phyloP scores from a whole-genome alignment of 1,140 invertebrate species.

The Diorhabda elongata region DNA sequence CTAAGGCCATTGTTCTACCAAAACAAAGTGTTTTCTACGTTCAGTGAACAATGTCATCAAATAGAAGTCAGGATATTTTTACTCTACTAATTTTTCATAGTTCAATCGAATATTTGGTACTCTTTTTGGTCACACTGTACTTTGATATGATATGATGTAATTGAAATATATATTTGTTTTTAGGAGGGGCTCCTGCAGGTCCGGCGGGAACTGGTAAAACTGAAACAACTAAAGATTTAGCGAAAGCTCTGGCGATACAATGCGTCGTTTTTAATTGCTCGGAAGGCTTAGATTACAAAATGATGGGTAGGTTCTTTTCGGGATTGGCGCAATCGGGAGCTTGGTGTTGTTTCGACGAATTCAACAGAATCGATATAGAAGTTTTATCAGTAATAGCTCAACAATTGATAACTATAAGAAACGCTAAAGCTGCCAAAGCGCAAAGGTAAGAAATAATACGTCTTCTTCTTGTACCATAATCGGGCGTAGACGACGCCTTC shows the following conservation, averaged over 20 bases:
- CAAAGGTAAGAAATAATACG: conserved; percentile 49
- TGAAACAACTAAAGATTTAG: conserved; percentile 89
- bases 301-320: conserved; percentile 86
- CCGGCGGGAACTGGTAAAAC: conserved; percentile 93
- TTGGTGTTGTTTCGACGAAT: conserved; percentile 91
- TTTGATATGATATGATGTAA: too few species aligned
- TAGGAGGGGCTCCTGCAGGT: conserved; percentile 78
- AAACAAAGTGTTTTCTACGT: too few species aligned
- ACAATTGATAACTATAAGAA: conserved; percentile 72
- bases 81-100: too few species aligned
- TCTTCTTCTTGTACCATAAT: too few species aligned
- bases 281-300: conserved; percentile 77
- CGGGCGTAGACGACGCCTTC: too few species aligned
- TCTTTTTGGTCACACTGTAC: too few species aligned
- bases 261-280: conserved; percentile 91
- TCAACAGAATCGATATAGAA: conserved; percentile 87
- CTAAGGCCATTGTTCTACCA: too few species aligned
- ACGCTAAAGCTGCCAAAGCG: conserved; percentile 66
- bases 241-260: conserved; percentile 80
- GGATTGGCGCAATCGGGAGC: conserved; percentile 82
- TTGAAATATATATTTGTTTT: conserved; percentile 7
- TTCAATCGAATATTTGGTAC: too few species aligned
- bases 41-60: too few species aligned
- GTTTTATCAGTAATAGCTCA: conserved; percentile 86
- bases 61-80: too few species aligned